Percentiles rank a stretch among this genome's conserved stretches.
These are phyloP conservation scores for Drosophila nr. medialis DNA, from an alignment of 2,888 invertebrate species.

Conservation along the genomic window DNA sequence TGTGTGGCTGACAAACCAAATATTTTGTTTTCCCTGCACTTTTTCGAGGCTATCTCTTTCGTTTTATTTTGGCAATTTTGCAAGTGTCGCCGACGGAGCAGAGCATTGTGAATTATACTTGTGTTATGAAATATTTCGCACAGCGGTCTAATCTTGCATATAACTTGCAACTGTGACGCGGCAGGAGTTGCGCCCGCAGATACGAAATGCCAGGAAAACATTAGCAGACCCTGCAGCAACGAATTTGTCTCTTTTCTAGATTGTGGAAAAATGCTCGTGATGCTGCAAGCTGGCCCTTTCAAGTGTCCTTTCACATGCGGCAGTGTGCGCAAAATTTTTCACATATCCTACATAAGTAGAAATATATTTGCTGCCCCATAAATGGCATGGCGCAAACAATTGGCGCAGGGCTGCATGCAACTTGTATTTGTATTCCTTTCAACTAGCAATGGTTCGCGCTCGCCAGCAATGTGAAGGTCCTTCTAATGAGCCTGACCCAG, in stretches of 20 bases:
- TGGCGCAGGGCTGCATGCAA: conserved; percentile 33
- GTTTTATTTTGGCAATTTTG: conserved; percentile 6
- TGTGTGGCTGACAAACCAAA: background rate
- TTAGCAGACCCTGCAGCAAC: conserved; percentile 13
- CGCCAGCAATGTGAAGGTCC: conserved; percentile 58
- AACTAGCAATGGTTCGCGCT: conserved; percentile 39
- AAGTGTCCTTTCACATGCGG: conserved; percentile 28
- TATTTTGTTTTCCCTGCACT: conserved; percentile 18
- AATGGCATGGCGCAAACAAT: conserved; percentile 30
- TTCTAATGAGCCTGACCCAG: conserved; percentile 70
- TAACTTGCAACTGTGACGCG: conserved; percentile 26
- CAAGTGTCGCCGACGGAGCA: conserved; percentile 23
- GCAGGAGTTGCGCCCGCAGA: conserved; percentile 13
- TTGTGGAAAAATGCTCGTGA: conserved; percentile 14
- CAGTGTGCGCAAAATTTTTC: conserved; percentile 25
- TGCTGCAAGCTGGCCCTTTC: conserved; percentile 25
- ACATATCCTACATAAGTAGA: conserved; percentile 42
- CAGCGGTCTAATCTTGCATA: conserved; percentile 32
- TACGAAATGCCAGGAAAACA: conserved; percentile 16
- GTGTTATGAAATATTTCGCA: conserved; percentile 16
- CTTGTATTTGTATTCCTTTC: conserved; percentile 54
- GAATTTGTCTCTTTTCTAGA: conserved; percentile 20
- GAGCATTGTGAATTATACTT: conserved; percentile 17
- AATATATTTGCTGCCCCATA: conserved; percentile 38
- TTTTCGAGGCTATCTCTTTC: conserved; percentile 7